Conservation (phyloP, 1,140 invertebrate species). For the Apis dorsata region DNA sequence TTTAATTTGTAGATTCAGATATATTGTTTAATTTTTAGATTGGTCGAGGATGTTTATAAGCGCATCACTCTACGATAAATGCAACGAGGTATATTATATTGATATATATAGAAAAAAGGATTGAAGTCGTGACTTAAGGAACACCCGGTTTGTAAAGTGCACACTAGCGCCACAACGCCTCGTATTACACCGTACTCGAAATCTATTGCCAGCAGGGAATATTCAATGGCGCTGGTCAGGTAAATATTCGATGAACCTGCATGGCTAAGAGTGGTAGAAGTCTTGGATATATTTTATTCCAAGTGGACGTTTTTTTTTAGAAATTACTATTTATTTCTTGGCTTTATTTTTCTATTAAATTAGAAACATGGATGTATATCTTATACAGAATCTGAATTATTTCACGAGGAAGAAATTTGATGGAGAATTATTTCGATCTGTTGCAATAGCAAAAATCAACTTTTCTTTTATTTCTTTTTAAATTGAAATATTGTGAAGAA, state of each 20-base stretch:
- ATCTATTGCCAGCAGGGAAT: constrained; percentile 70
- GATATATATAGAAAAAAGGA: neutral
- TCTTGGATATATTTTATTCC: constrained; percentile 10
- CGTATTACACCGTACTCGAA: constrained; percentile 67
- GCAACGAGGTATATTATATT: accelerated
- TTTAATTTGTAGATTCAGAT: too few species aligned
- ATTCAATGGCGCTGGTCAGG: constrained; percentile 70
- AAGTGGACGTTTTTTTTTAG: neutral
- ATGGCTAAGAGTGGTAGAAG: constrained; percentile 27
- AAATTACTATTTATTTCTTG: neutral
- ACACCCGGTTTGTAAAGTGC: constrained; percentile 35
- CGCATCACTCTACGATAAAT: neutral
- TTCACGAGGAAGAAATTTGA: too few species aligned
- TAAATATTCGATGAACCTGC: constrained; percentile 73
- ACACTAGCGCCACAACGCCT: constrained; percentile 42
- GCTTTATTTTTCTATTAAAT: neutral
- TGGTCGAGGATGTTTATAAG: neutral
- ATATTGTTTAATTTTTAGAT: too few species aligned
- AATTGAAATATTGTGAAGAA: too few species aligned
- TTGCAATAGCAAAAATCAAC: too few species aligned
- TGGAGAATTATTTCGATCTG: too few species aligned
- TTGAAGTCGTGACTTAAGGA: neutral
- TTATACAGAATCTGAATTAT: too few species aligned
- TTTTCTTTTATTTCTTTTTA: too few species aligned
- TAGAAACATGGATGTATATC: neutral